A percentile compares a stretch with the other conserved stretches of the same genome.
These are phyloP conservation scores for Zaprionus gabonicus DNA, from an alignment of 1,140 invertebrate species.

Conservation along the genomic window DNA sequence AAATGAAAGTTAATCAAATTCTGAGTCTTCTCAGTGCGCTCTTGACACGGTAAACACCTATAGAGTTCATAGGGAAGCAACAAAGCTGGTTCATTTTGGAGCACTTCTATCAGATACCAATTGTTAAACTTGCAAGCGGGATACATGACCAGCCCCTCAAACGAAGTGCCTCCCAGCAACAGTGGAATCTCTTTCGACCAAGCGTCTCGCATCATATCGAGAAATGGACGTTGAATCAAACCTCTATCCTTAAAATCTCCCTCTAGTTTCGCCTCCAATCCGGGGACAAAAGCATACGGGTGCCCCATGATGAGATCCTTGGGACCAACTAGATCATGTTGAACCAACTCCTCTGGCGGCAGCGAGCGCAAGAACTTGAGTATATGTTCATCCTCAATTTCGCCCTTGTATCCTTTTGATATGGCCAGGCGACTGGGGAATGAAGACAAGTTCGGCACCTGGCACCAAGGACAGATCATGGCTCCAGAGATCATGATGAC, in stretches of 20 bases:
- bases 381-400: conserved; percentile 63
- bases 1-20: conserved; percentile 49
- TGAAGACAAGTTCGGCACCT: conserved; percentile 16
- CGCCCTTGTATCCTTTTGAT: conserved; percentile 59
- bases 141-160: conserved; percentile 73
- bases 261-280: conserved; percentile 55
- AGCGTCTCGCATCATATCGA: conserved; percentile 64
- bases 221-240: conserved; percentile 38
- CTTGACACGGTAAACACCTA: neutral
- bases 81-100: conserved; percentile 45
- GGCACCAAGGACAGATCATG: conserved; percentile 82
- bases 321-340: conserved; percentile 45
- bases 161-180: conserved; percentile 80
- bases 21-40: conserved; percentile 9
- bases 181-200: conserved; percentile 79
- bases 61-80: conserved; percentile 62
- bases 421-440: conserved; percentile 51
- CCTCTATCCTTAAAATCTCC: conserved; percentile 26
- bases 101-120: conserved; percentile 48
- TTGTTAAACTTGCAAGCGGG: conserved; percentile 45
- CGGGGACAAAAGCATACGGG: conserved; percentile 66
- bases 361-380: conserved; percentile 85
- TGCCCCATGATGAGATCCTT: conserved; percentile 50
- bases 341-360: conserved; percentile 86
- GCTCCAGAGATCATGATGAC: conserved; percentile 87